Conservation (phyloP, 2,797 vertebrate species). For the Cyclopterus lumpus region DNA sequence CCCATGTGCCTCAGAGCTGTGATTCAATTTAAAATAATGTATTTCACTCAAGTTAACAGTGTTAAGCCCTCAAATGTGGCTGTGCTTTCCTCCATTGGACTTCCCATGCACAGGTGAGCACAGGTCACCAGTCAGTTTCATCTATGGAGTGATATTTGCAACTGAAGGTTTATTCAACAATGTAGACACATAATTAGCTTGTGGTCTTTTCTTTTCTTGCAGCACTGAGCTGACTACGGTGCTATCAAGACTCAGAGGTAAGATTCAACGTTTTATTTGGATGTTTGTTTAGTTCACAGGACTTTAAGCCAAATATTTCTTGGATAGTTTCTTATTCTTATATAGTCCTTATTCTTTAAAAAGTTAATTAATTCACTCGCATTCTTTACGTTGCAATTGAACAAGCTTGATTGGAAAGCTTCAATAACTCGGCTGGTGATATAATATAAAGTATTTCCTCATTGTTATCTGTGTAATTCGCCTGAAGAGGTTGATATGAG, state of each 20-base stretch:
- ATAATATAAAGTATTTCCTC: too few species aligned
- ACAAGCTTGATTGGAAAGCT: not conserved
- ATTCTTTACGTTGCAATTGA: not conserved
- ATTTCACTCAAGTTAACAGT: constrained; percentile 58
- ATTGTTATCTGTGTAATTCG: not conserved
- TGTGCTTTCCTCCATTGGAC: constrained; percentile 62
- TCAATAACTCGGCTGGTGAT: not conserved
- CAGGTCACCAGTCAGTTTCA: not conserved
- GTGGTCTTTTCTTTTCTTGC: constrained; percentile 11
- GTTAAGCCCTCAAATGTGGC: constrained; percentile 73
- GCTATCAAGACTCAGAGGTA: constrained; percentile 72
- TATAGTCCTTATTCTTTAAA: too few species aligned
- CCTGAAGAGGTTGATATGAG: constrained; percentile 21
- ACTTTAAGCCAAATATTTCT: not conserved
- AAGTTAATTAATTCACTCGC: not conserved
- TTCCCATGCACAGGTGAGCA: constrained; percentile 63
- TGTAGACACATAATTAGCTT: not conserved
- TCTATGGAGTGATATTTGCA: not conserved
- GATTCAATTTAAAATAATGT: accelerated
- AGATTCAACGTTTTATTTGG: not conserved
- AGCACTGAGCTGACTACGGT: constrained; percentile 66
- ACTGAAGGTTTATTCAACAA: not conserved
- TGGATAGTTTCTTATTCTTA: not conserved
- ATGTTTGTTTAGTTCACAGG: not conserved
- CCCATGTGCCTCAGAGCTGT: not conserved